Evolutionary conservation across 2,797 vertebrate genomes (phyloP).

Genomic region (Pantherophis vulpinus): DNA sequence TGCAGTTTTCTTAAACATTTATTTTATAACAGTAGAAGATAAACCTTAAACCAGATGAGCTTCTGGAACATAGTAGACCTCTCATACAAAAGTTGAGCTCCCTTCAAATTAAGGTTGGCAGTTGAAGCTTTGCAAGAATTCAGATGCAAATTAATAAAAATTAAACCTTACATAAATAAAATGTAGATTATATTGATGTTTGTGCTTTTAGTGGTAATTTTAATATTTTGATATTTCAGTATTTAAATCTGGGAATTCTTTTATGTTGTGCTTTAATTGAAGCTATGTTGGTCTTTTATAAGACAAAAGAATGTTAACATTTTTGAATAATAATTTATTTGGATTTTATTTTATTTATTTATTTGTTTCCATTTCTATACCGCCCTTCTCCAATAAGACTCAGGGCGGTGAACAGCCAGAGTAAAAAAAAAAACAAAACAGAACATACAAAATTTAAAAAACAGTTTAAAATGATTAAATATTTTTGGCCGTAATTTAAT

Average conservation of each 20-base stretch:
- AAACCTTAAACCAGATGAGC: not conserved
- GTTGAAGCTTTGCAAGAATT: not conserved
- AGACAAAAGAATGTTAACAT: not conserved
- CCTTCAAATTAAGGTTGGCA: not conserved
- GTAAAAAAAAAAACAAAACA: too few species aligned
- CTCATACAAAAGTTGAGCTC: not conserved
- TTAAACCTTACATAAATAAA: not conserved
- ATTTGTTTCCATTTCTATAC: too few species aligned
- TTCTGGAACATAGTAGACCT: not conserved
- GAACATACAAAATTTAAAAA: too few species aligned
- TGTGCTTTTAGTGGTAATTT: not conserved
- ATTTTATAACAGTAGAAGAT: not conserved
- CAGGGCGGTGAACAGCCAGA: too few species aligned
- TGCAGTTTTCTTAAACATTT: not conserved
- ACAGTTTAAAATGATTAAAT: too few species aligned
- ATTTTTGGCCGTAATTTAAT: not conserved
- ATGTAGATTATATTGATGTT: not conserved
- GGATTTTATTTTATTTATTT: not conserved
- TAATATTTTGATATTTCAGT: not conserved
- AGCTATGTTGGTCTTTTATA: not conserved
- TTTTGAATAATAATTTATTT: not conserved
- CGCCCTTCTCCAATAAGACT: too few species aligned
- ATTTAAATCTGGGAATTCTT: not conserved
- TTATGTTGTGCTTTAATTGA: not conserved
- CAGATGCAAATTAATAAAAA: not conserved